A percentile compares a stretch with the other conserved stretches of the same genome.
Conservation (phyloP, 2,888 invertebrate genomes). For the Cheiracanthium punctorium region DNA sequence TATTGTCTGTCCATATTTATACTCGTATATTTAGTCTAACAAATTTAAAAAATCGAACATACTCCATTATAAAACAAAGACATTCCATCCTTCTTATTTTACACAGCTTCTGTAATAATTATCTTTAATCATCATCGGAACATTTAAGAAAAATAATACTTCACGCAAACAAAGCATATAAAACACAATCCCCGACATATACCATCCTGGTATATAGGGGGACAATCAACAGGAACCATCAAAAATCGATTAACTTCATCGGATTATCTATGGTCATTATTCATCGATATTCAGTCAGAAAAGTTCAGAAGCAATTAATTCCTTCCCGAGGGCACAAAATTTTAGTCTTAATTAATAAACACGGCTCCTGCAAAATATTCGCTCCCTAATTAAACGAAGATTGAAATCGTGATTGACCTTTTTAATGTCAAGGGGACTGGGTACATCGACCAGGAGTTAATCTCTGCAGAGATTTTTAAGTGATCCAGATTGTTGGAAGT, state of each 20-base stretch:
- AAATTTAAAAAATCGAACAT: too few species aligned
- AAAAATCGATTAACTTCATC: conserved; percentile 51
- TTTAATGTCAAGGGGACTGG: neutral
- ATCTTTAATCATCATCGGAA: neutral
- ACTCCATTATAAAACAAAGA: too few species aligned
- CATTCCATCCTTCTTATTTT: too few species aligned
- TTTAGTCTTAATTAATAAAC: conserved; percentile 64
- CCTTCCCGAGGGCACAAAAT: conserved; percentile 29
- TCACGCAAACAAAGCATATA: neutral
- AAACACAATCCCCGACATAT: neutral
- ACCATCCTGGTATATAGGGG: too few species aligned
- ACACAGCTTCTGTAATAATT: too few species aligned
- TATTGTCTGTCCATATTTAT: too few species aligned
- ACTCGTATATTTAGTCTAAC: too few species aligned
- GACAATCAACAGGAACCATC: conserved; percentile 25
- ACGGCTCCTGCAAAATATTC: conserved; percentile 26
- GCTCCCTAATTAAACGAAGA: conserved; percentile 50
- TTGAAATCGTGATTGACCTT: conserved; percentile 51
- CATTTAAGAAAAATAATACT: neutral
- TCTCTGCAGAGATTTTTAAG: neutral
- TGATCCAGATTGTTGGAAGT: neutral
- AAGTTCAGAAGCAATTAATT: conserved; percentile 44
- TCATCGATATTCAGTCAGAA: conserved; percentile 23
- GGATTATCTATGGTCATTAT: conserved; percentile 49
- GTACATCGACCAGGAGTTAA: neutral